Base-by-base conservation (phyloP, 1,140 invertebrate genomes). In the Zophobas atratus region DNA sequence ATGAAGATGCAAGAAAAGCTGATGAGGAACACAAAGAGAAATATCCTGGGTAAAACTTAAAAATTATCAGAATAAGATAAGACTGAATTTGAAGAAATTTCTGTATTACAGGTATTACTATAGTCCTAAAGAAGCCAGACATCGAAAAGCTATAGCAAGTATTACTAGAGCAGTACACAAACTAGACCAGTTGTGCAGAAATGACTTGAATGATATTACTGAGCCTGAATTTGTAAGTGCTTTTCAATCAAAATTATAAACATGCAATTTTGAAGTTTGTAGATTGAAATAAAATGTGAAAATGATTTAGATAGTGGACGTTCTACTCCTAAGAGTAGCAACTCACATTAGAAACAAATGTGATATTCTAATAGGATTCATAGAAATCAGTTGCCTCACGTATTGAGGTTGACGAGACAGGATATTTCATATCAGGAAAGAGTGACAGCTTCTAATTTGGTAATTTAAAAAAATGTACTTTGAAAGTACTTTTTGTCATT, bases 11-110 rank as follows among this genome's bases (percentile, higher is more conserved):
- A 8, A 84, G 86, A 35, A 83, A 84, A 77, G 84, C 85, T 5
- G 85, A 89, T 78, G 82, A 86, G 67, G 86, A 89, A 70, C 88
- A 89, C 79, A 89, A 88, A 84, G 70, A 81, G 55, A 88, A 89
- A 82, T 89, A 89, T 83, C 88, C 89, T 33, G 86, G 87, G 79
- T 88, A 88, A 75, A 39, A 4, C 3, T 57, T 34, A 51, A 20
- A 6, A 20, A 20, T 20, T 20, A 20, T 20, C 20, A 20, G 49
- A n/a, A 51, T n/a, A 20, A 6, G 49, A n/a, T 6, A 51, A 51
- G 2, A 20, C 6, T 51, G 20, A 51, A 51, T n/a, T 51, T 2
- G 20, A 20, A n/a, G 3, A 0, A 41, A 20, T 39, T 63, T 63
- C 6, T 63, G 36, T 41, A 4, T 46, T 46, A 41, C n/a, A 67